A percentile compares a stretch with the other conserved stretches of the same genome.
Evolutionary conservation across 2,888 invertebrate genomes (phyloP).

Genomic region (Heteropelma amictum): DNA sequence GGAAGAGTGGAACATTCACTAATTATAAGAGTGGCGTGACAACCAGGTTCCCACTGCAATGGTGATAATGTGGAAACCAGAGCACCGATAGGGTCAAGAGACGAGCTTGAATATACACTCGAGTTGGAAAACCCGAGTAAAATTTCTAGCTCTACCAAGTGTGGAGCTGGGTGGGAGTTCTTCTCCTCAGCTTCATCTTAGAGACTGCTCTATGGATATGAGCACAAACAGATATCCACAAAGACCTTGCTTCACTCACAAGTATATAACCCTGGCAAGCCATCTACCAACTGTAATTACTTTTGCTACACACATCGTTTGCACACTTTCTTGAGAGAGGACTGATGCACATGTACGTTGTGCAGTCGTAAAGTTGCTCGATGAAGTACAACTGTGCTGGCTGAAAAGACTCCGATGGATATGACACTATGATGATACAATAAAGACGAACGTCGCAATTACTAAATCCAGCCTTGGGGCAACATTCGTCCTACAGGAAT

Average conservation of each 20-base stretch:
- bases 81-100: slow-evolving; percentile 8
- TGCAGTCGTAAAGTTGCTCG: slow-evolving; percentile 47
- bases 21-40: slow-evolving; percentile 52
- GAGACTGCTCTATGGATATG: background rate
- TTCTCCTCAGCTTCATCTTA: slow-evolving; percentile 25
- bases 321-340: slow-evolving; percentile 64
- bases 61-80: slow-evolving; percentile 13
- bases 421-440: slow-evolving; percentile 1
- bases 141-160: slow-evolving; percentile 34
- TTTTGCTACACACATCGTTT: slow-evolving; percentile 66
- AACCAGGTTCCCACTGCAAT: slow-evolving; percentile 6
- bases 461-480: slow-evolving; percentile 18
- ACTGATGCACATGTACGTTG: slow-evolving; percentile 67
- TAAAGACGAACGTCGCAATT: background rate
- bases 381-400: slow-evolving; percentile 26
- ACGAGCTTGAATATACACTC: background rate
- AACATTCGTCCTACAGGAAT: too few relatives aligned
- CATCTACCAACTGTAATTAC: slow-evolving; percentile 56
- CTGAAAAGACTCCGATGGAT: slow-evolving; percentile 43
- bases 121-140: slow-evolving; percentile 17
- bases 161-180: slow-evolving; percentile 27
- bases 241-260: slow-evolving; percentile 11
- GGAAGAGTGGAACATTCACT: slow-evolving; percentile 34
- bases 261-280: slow-evolving; percentile 17
- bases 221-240: background rate